Base-by-base conservation (phyloP, 2,888 invertebrate species). In the Drosophila subsilvestris region DNA sequence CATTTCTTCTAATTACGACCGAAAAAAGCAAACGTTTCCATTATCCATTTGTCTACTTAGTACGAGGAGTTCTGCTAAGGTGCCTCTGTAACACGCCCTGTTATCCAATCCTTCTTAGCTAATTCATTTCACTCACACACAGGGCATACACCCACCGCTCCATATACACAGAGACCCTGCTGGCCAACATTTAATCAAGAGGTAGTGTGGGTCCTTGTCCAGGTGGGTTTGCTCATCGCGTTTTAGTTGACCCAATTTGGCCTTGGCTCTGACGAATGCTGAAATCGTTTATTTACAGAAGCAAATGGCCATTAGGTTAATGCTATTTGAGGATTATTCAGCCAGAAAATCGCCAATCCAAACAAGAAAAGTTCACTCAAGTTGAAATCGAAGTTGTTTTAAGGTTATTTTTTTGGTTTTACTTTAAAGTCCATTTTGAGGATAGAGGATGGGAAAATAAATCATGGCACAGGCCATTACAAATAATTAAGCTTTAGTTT, bases 301-400 rank as follows among this genome's bases (percentile, higher is more conserved):
- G 66, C 66, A 77, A 87, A 87, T 73, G 66, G 77, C 69, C 71
- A 75, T 79, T 85, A 81, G 73, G 65, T 69, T 74, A 83, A 83
- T 85, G 79, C 69, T 74, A 75, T 84, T 86, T 84, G 79, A 60
- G 68, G 75, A 74, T 79, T 70, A 63, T 29, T 62, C 79, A 66
- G 62, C 70, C 78, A 65, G 81, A 74, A 80, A 80, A 81, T 80
- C 67, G 74, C 49, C 53, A 57, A 42, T 45, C 44, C 72, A 82
- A 85, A 66, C 62, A 70, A 49, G 56, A 32, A 18, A 32, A 72
- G 55, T 67, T 75, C 65, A 75, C 27, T 74, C 55, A 72, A 72
- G 32, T 32, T 10, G 20, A 43, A 63, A 65, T 54, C 54, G n/a
- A 66, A 65, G 65, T 48, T 32, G 54, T 62, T 63, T 63, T 45